Conservation (phyloP, 2,113 vertebrate genomes). For the Loxodonta africana region DNA sequence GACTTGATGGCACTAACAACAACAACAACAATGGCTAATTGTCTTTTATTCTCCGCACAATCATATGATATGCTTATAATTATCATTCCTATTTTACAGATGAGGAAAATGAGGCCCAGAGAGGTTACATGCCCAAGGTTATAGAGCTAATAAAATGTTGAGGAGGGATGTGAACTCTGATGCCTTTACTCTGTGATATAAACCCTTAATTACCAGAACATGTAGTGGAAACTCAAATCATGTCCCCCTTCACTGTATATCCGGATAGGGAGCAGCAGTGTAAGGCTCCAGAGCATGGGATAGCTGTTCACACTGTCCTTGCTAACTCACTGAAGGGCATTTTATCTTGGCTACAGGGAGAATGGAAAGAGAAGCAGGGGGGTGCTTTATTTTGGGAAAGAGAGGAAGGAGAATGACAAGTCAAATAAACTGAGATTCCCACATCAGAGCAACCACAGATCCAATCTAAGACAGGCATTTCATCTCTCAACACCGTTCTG, state of each 20-base stretch:
- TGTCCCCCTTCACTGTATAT: too few species aligned
- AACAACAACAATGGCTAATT: background rate
- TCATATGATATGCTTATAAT: background rate
- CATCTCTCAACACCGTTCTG: slow-evolving; percentile 55
- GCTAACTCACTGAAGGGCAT: background rate
- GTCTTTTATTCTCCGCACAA: background rate
- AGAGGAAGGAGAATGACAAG: slow-evolving; percentile 69
- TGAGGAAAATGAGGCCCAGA: background rate
- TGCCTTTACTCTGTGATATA: background rate
- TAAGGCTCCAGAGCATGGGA: background rate
- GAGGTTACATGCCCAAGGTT: background rate
- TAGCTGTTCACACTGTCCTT: background rate
- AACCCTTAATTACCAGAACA: background rate
- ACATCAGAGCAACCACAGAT: slow-evolving; percentile 73
- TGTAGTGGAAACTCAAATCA: background rate
- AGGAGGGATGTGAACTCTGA: too few species aligned
- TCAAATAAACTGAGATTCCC: slow-evolving; percentile 66
- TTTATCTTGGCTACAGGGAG: slow-evolving; percentile 48
- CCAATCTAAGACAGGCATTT: background rate
- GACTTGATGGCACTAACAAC: too few species aligned
- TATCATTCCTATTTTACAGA: background rate
- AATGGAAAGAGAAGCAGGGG: background rate
- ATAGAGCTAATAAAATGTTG: background rate
- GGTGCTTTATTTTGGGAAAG: slow-evolving; percentile 32
- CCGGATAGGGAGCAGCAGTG: background rate